Conservation (phyloP, 1,140 invertebrate genomes). For the Penaeus indicus region DNA sequence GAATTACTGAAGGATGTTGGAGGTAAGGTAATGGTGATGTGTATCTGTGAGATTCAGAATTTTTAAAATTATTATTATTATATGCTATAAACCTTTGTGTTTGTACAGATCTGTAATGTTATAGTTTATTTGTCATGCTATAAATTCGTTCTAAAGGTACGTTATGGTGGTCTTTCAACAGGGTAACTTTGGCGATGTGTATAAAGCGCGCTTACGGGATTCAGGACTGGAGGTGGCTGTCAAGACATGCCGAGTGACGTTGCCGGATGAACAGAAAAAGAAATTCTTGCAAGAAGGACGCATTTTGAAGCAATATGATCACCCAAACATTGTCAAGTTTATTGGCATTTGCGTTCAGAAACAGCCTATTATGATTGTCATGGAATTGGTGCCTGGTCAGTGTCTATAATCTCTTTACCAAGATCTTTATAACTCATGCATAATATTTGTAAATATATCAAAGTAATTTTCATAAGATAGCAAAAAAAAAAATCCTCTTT, state of each 20-base stretch:
- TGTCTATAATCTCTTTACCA: background rate
- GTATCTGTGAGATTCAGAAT: no score
- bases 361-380: conserved; percentile 98
- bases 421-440: no score
- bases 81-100: no score
- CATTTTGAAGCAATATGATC: conserved; percentile 96
- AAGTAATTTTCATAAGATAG: no score
- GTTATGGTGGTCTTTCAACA: conserved; percentile 70
- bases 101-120: background rate
- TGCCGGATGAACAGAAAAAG: conserved; percentile 95
- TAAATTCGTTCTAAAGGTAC: background rate
- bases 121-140: background rate
- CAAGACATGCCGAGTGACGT: conserved; percentile 93
- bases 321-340: conserved; percentile 96
- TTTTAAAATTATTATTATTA: no score
- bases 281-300: conserved; percentile 96
- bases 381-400: conserved; percentile 94
- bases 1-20: background rate
- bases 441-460: no score
- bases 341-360: conserved; percentile 98
- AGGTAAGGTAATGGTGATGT: background rate
- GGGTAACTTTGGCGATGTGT: conserved; percentile 98
- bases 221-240: conserved; percentile 91
- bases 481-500: no score
- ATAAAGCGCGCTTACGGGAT: conserved; percentile 87